These are phyloP conservation scores for Lepeophtheirus nordmannii DNA, from an alignment of 2,888 invertebrate species.

Conservation along the genomic window DNA sequence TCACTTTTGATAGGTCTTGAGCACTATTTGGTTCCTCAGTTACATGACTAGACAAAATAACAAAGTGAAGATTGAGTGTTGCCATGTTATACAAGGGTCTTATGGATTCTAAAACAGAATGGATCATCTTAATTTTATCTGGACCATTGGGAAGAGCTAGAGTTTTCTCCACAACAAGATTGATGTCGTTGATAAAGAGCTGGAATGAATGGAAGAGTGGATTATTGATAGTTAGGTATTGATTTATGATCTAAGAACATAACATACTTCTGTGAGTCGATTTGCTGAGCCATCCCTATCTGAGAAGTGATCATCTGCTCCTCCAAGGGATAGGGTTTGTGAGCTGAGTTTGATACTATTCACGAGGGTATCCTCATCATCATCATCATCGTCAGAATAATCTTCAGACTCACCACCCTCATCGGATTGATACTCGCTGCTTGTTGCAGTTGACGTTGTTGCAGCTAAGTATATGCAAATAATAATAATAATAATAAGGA, in stretches of 20 bases:
- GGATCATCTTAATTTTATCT: background rate
- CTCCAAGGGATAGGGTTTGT: background rate
- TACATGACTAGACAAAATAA: background rate
- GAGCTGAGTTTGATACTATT: background rate
- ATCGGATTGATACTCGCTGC: background rate
- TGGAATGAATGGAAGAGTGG: background rate
- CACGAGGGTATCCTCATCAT: background rate
- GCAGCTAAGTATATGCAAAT: background rate
- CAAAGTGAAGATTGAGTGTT: background rate
- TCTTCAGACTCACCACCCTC: background rate
- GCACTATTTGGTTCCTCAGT: slow-evolving; percentile 9
- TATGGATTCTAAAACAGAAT: background rate
- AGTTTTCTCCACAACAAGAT: background rate
- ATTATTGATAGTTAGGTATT: too few relatives aligned
- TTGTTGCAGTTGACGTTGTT: background rate
- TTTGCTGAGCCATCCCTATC: background rate
- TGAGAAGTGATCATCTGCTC: background rate
- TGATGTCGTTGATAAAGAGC: slow-evolving; percentile 1
- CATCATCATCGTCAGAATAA: background rate
- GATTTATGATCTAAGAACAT: too few relatives aligned
- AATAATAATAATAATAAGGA: too few relatives aligned
- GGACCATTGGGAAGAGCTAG: background rate
- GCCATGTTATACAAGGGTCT: background rate
- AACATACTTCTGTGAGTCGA: slow-evolving; percentile 3
- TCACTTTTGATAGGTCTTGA: too few relatives aligned